These are phyloP conservation scores for Yponomeuta cagnagella DNA, from an alignment of 2,888 invertebrate genomes.

Conservation along the genomic window DNA sequence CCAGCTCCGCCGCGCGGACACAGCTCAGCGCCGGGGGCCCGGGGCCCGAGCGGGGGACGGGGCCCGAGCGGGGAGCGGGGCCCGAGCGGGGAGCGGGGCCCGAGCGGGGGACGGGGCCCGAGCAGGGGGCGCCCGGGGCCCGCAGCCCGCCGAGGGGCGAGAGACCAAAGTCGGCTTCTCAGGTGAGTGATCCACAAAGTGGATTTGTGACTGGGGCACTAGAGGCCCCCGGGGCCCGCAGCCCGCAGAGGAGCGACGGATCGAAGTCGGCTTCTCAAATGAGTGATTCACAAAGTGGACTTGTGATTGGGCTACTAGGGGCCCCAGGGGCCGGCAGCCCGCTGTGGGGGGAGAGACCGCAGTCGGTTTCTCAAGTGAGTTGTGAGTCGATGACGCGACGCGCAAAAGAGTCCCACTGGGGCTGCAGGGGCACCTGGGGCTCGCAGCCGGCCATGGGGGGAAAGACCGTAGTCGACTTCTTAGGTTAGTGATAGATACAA, in stretches of 20 bases:
- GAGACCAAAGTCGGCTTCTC: neutral
- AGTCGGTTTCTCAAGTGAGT: too few relatives aligned
- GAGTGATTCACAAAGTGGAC: too few relatives aligned
- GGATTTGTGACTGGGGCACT: neutral
- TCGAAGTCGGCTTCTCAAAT: too few relatives aligned
- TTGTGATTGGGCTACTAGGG: too few relatives aligned
- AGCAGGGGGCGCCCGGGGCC: neutral
- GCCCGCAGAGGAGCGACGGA: neutral
- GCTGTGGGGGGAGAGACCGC: too few relatives aligned
- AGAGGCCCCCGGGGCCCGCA: neutral
- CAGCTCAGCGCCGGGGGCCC: constrained; percentile 27
- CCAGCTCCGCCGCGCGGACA: constrained; percentile 46
- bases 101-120: neutral
- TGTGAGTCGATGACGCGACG: too few relatives aligned
- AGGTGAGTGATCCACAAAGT: neutral
- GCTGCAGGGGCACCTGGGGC: too few relatives aligned
- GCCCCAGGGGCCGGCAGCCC: too few relatives aligned
- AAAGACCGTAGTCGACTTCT: too few relatives aligned
- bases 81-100: constrained; percentile 18
- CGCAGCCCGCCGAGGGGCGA: neutral
- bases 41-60: constrained; percentile 17
- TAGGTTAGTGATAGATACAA: too few relatives aligned
- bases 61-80: constrained; percentile 13
- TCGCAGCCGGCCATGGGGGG: too few relatives aligned
- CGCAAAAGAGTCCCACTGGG: too few relatives aligned